phyloP scores from a whole-genome alignment of 2,113 vertebrate species.

The Xenopus laevis region DNA sequence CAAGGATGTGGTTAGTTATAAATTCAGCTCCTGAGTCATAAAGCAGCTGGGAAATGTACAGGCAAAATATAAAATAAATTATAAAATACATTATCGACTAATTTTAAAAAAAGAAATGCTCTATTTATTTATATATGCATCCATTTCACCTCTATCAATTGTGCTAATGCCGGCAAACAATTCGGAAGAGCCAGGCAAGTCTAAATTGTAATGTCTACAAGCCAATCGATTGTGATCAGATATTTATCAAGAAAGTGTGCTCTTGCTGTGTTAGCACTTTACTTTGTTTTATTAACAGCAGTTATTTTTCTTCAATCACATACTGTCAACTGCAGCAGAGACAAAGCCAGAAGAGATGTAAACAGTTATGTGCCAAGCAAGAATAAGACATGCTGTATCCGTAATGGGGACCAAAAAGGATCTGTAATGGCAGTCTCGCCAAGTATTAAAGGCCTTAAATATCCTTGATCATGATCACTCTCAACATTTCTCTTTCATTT shows the following conservation, averaged over 20 bases:
- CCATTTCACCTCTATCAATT: not conserved
- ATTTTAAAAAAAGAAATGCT: no score
- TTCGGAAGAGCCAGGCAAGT: not conserved
- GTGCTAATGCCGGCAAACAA: not conserved
- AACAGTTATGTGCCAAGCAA: constrained; percentile 17
- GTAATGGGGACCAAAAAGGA: constrained; percentile 39
- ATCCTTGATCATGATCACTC: constrained; percentile 45
- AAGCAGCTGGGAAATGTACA: no score
- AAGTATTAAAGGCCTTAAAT: constrained; percentile 40
- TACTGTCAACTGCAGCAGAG: constrained; percentile 6
- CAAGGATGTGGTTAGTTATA: constrained; percentile 1
- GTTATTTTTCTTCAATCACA: not conserved
- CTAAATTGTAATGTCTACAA: not conserved
- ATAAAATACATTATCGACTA: no score
- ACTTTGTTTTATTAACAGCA: constrained; percentile 24
- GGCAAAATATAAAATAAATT: no score
- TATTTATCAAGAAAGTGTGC: not conserved
- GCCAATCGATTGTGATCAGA: constrained; percentile 2
- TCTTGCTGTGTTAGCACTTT: not conserved
- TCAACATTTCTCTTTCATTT: constrained; percentile 48
- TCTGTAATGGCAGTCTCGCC: constrained; percentile 35
- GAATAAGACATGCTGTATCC: constrained; percentile 45
- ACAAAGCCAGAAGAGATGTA: constrained; percentile 4
- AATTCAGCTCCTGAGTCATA: not conserved
- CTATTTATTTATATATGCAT: not conserved